A percentile compares a stretch with the other conserved stretches of the same genome.
phyloP scores from a whole-genome alignment of 2,113 vertebrate genomes.

The Apeltes quadracus region DNA sequence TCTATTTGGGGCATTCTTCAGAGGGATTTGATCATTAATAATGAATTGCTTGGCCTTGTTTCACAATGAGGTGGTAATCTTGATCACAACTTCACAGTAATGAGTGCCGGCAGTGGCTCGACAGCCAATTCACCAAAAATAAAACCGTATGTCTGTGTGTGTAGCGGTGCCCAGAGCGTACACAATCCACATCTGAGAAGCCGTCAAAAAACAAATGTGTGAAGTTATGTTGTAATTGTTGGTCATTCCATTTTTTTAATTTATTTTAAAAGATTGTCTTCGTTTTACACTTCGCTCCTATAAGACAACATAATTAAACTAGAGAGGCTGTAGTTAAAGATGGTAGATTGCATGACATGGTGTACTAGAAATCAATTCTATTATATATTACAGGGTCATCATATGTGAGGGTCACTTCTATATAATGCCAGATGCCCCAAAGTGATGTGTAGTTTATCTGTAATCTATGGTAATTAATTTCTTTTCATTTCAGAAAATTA shows the following conservation, averaged over 20 bases:
- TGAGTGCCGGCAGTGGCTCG: neutral
- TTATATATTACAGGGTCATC: no score
- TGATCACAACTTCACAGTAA: slow-evolving; percentile 32
- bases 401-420: neutral
- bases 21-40: slow-evolving; percentile 64
- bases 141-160: neutral
- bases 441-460: neutral
- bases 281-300: neutral
- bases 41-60: slow-evolving; percentile 61
- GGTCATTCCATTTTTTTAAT: slow-evolving; percentile 23
- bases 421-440: neutral
- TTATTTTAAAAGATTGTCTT: neutral
- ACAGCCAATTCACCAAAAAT: slow-evolving; percentile 42
- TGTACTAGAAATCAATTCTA: neutral
- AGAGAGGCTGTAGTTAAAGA: neutral
- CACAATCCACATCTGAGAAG: neutral
- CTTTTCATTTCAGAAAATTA: neutral
- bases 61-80: slow-evolving; percentile 43
- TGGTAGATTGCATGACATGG: neutral
- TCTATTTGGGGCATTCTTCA: slow-evolving; percentile 69
- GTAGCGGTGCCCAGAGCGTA: neutral
- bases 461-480: neutral
- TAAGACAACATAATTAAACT: neutral
- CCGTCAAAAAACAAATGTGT: slow-evolving; percentile 3
- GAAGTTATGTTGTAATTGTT: slow-evolving; percentile 29